Conservation (phyloP, 2,888 invertebrate species). For the Crocallis elinguaria region DNA sequence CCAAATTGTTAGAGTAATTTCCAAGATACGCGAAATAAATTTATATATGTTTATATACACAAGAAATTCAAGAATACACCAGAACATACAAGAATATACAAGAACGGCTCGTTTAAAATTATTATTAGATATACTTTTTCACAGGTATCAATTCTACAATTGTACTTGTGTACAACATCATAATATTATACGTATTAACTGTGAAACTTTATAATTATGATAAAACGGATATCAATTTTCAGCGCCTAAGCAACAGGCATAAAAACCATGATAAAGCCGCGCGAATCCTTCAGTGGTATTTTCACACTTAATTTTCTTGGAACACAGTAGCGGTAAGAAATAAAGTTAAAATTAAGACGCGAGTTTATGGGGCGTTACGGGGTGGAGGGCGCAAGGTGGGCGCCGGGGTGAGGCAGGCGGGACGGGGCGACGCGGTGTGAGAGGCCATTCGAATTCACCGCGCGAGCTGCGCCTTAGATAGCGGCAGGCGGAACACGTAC, state of each 20-base stretch:
- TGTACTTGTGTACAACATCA: too few relatives aligned
- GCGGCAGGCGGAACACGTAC: slow-evolving; percentile 84
- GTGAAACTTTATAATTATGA: slow-evolving; percentile 6
- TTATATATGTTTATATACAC: too few relatives aligned
- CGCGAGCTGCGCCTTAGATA: slow-evolving; percentile 82
- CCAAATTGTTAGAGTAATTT: too few relatives aligned
- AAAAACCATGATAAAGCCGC: slow-evolving; percentile 55
- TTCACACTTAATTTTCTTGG: slow-evolving; percentile 82
- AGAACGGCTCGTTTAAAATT: too few relatives aligned
- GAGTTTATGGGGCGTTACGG: slow-evolving; percentile 83
- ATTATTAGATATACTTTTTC: too few relatives aligned
- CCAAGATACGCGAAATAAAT: too few relatives aligned
- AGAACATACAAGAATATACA: too few relatives aligned
- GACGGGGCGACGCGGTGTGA: slow-evolving; percentile 56
- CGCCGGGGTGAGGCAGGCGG: slow-evolving; percentile 41
- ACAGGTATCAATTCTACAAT: too few relatives aligned
- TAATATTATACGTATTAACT: not conserved
- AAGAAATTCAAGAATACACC: too few relatives aligned
- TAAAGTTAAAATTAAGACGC: slow-evolving; percentile 85
- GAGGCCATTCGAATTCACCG: slow-evolving; percentile 82
- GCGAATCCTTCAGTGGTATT: slow-evolving; percentile 74
- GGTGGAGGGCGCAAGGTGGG: slow-evolving; percentile 69
- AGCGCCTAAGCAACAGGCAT: slow-evolving; percentile 37
- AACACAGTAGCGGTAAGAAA: slow-evolving; percentile 81
- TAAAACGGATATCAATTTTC: slow-evolving; percentile 15